Evolutionary conservation across 2,888 invertebrate species (phyloP), one percentile per base, ranked within the genome.

Genomic region (Cecidostiba fungosa): DNA sequence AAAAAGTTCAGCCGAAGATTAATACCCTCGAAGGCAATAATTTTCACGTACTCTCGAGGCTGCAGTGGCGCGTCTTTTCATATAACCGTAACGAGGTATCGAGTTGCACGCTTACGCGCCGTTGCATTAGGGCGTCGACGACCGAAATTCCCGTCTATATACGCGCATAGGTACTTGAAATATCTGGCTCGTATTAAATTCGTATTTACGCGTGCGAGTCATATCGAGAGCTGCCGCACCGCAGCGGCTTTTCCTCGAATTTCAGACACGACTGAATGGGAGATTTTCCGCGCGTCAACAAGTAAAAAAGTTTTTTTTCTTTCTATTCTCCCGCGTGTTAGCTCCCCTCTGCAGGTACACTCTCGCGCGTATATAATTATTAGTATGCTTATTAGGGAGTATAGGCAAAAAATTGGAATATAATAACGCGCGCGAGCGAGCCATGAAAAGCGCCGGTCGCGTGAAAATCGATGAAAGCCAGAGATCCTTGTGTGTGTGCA

Each of bases 1-100:
- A 78, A 82, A 77, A 85, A 73, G 32, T 43, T 19, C 14, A 39
- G 69, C 29, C 70, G 74, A 82, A 78, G 77, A 86, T 77, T 82
- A 84, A 84, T 84, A 78, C 83, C 82, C 43, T 39, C 69, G 69
- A 39, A 77, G 62, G 86, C 74, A 86, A 84, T 86, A 84, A 82
- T 84, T 86, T 86, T 54, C 70, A 81, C 66, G 39, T 74, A 69
- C 29, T 70, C 19, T 39, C 29, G 19, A 23, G 32, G 12, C 8
- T 36, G 29, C 43, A 23, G 54, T n/a, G 23, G n/a, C 19, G 39
- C 62, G 36, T 70, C 80, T 73, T 84, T 84, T 81, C 81, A 82
- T 50, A 66, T 50, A 66, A 66, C n/a, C 77, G 72, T 81, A 84
- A 84, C 72, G 62, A 81, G 80, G 73, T 84, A 84, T 86, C 86